phyloP scores from a whole-genome alignment of 2,888 invertebrate genomes.

The Dryadula phaetusa region DNA sequence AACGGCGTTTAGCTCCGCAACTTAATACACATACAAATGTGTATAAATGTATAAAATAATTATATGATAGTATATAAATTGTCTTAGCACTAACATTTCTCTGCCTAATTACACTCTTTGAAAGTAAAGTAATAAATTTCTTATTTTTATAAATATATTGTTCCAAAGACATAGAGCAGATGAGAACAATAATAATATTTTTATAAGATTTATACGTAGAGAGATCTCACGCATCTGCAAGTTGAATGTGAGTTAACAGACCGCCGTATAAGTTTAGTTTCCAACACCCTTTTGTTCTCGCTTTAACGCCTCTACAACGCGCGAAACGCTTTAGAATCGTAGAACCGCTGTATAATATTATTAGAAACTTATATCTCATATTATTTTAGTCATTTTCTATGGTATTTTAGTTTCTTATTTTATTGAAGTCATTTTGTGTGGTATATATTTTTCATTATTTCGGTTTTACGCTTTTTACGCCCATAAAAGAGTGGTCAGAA shows the following conservation, averaged over 20 bases:
- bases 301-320: constrained; percentile 20
- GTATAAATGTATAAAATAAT: too few relatives aligned
- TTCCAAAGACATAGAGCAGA: not conserved
- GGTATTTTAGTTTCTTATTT: not conserved
- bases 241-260: constrained; percentile 21
- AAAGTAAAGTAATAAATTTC: too few relatives aligned
- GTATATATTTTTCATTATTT: too few relatives aligned
- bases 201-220: not conserved
- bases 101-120: too few relatives aligned
- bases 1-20: too few relatives aligned
- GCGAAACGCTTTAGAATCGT: constrained; percentile 4
- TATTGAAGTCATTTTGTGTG: too few relatives aligned
- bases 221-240: constrained; percentile 41
- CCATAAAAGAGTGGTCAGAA: too few relatives aligned
- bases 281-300: constrained; percentile 31
- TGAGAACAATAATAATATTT: not conserved
- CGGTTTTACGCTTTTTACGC: too few relatives aligned
- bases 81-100: too few relatives aligned
- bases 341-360: not conserved
- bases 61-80: too few relatives aligned
- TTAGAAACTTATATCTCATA: constrained; percentile 3
- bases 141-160: too few relatives aligned
- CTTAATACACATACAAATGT: too few relatives aligned
- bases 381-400: constrained; percentile 1
- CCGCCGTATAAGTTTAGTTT: constrained; percentile 35